These are phyloP conservation scores for Camelus bactrianus DNA, from an alignment of 2,113 vertebrate species.

Conservation along the genomic window DNA sequence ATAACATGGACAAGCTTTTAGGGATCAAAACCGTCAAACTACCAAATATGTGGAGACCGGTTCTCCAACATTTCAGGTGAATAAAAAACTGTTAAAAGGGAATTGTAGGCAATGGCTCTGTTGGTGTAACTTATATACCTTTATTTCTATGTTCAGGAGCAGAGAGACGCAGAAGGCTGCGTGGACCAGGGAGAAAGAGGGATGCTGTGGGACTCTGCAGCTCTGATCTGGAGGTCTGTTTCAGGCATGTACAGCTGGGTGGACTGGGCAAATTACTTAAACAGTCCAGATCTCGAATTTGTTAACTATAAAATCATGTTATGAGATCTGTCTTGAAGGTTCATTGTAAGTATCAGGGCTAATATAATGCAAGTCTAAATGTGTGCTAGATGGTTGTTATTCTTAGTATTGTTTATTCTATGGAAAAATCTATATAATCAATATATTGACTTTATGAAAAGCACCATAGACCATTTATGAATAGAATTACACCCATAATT, in stretches of 20 bases:
- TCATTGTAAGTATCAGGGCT: background rate
- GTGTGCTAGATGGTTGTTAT: background rate
- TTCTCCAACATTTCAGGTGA: background rate
- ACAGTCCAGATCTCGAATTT: background rate
- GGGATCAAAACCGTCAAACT: background rate
- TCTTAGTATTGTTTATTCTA: conserved; percentile 17
- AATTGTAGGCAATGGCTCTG: background rate
- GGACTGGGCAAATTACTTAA: background rate
- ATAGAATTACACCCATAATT: background rate
- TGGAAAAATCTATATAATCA: background rate
- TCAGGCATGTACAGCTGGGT: background rate
- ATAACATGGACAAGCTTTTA: background rate
- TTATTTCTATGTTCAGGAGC: background rate
- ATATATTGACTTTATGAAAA: background rate
- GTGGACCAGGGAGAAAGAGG: background rate
- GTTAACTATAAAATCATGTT: background rate
- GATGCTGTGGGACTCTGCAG: accelerated
- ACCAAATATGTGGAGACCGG: background rate
- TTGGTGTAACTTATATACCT: background rate
- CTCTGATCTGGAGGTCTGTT: background rate
- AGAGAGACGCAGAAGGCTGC: background rate
- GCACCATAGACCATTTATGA: background rate
- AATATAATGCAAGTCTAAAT: background rate
- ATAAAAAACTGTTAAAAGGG: background rate
- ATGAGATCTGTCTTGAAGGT: background rate